Conservation (phyloP, 2,797 vertebrate species). For the Dicrostonyx torquatus region DNA sequence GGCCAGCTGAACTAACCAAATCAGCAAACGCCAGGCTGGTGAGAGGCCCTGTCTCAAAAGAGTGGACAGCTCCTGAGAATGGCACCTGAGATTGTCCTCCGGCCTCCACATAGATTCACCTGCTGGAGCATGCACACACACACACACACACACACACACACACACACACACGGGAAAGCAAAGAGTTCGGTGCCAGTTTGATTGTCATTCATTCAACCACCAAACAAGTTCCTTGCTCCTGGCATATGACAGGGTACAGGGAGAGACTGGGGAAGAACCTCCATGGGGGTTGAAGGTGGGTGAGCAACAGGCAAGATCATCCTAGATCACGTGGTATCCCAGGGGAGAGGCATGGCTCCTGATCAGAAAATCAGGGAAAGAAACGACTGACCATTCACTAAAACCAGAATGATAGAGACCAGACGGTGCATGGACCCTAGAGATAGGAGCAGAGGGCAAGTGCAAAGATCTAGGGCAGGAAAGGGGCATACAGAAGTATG, state of each 20-base stretch:
- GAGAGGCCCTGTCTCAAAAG: not conserved
- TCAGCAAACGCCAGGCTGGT: not conserved
- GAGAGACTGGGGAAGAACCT: not conserved
- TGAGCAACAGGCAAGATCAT: no score
- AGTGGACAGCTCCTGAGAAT: not conserved
- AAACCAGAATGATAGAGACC: not conserved
- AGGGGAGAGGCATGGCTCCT: not conserved
- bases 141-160: not conserved
- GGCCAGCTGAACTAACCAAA: not conserved
- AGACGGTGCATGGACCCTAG: not conserved
- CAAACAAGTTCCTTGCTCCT: not conserved
- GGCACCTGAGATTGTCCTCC: not conserved
- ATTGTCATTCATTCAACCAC: not conserved
- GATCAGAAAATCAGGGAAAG: not conserved
- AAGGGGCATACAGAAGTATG: not conserved
- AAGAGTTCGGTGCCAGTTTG: not conserved
- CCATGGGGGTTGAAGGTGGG: no score
- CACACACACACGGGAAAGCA: not conserved
- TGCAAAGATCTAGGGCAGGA: not conserved
- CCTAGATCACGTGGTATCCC: not conserved
- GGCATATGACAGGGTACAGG: not conserved
- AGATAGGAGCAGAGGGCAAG: not conserved
- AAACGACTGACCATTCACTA: rapidly evolving
- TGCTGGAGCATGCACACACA: not conserved
- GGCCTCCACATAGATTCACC: no score